Evolutionary conservation across 2,797 vertebrate genomes (phyloP), one percentile per base, ranked within the genome.

Genomic region (Uromys caudimaculatus): DNA sequence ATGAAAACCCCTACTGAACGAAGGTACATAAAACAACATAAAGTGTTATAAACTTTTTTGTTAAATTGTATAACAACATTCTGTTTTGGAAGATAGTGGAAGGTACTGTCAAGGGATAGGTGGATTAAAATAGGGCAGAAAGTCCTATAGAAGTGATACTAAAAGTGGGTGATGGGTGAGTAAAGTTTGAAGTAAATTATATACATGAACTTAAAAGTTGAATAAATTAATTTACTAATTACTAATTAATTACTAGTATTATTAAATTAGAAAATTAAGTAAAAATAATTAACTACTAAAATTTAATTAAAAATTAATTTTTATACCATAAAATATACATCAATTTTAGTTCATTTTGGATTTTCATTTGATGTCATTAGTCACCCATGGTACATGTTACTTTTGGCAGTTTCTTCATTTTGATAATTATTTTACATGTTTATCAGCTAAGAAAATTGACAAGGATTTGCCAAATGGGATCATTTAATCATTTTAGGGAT

Each of bases 61-160:
- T 83, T 35, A 35, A 94, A 14, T 83, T 58, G 47, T 91, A 87
- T 62, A 41, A 82, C 90, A 92, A 95, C 96, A 96, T 62, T 89
- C 69, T 90, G 88, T 92, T 96, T 58, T 41, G 64, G 60, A 94
- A 50, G 90, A 93, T 90, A 82, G 3, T 0, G 50, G 71, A 95
- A 85, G 56, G 16, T 92, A 91, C 84, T 27, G n/a, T 35, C 32
- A 89, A 35, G 16, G 60, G 93, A 93, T 56, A 12, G 5, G 10
- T 47, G 21, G 3, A 87, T 50, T 52, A 86, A 96, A 89, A 77
- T 41, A 79, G 35, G 47, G 62, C 17, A 71, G 8, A 71, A 16
- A 78, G 76, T 13, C 81, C 89, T 19, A 85, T n/a, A 78, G n/a
- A 87, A 58, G 8, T 67, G 23, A 87, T 88, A 50, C 64, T 97